Conservation (phyloP, 2,113 vertebrate species). For the Artemisiospiza belli region DNA sequence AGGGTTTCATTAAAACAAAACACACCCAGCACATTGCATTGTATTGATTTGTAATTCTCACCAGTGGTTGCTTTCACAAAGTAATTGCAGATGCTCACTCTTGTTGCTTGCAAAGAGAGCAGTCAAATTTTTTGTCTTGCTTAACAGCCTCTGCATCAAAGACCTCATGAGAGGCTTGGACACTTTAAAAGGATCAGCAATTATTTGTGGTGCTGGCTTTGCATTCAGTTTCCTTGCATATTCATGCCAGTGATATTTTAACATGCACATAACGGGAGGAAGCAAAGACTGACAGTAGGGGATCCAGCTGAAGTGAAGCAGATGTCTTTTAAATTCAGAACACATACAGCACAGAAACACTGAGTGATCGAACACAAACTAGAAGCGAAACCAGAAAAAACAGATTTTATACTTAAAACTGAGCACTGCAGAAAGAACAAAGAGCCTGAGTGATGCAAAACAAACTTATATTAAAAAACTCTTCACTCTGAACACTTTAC, state of each 20-base stretch:
- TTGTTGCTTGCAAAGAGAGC: neutral
- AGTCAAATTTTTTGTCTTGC: constrained; percentile 14
- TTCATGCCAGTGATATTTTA: constrained; percentile 50
- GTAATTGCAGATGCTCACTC: constrained; percentile 47
- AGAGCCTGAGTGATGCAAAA: neutral
- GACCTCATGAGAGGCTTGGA: constrained; percentile 15
- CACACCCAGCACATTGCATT: neutral
- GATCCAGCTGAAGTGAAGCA: constrained; percentile 55
- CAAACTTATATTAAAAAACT: neutral
- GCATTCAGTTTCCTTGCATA: constrained; percentile 43
- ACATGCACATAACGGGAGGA: neutral
- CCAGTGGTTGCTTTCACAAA: constrained; percentile 15
- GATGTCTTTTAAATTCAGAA: constrained; percentile 62
- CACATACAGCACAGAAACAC: constrained; percentile 45
- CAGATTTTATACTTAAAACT: neutral
- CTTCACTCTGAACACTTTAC: neutral
- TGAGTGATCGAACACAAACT: constrained; percentile 34
- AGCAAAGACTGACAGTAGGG: constrained; percentile 38
- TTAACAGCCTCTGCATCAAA: constrained; percentile 38
- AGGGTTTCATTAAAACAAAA: constrained; percentile 20
- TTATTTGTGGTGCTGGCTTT: constrained; percentile 44
- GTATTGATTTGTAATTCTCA: constrained; percentile 50
- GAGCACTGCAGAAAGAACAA: neutral
- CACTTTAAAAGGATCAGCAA: constrained; percentile 48
- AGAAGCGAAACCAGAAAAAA: neutral